phyloP scores from a whole-genome alignment of 2,888 invertebrate genomes.

The Timema podura region DNA sequence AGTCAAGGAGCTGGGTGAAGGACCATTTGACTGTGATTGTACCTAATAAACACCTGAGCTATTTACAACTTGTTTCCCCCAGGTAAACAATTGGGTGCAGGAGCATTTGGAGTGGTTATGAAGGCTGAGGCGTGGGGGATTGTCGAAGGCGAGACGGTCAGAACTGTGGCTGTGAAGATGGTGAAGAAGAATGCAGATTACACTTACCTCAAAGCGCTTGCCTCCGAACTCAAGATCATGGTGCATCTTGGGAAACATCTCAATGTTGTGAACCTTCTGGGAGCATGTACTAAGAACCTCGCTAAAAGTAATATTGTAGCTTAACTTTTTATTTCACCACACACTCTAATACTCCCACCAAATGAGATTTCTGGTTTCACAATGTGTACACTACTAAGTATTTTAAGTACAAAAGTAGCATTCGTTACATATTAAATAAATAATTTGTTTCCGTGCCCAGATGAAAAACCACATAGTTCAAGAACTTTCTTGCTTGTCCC shows the following conservation, averaged over 20 bases:
- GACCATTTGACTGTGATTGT: too few relatives aligned
- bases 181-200: slow-evolving; percentile 83
- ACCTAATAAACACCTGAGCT: too few relatives aligned
- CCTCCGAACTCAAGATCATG: slow-evolving; percentile 93
- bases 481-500: too few relatives aligned
- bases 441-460: too few relatives aligned
- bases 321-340: too few relatives aligned
- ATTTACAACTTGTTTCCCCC: slow-evolving; percentile 10
- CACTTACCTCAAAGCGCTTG: slow-evolving; percentile 79
- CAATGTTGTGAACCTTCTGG: slow-evolving; percentile 91
- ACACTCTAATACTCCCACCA: too few relatives aligned
- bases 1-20: too few relatives aligned
- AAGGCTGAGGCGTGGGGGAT: slow-evolving; percentile 82
- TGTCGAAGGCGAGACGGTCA: slow-evolving; percentile 64
- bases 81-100: slow-evolving; percentile 88
- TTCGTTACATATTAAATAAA: too few relatives aligned
- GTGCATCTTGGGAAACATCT: slow-evolving; percentile 90
- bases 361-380: too few relatives aligned
- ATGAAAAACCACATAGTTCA: too few relatives aligned
- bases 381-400: too few relatives aligned
- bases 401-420: too few relatives aligned
- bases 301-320: slow-evolving; percentile 65
- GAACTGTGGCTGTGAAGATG: slow-evolving; percentile 93
- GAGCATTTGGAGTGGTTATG: slow-evolving; percentile 92
- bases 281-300: slow-evolving; percentile 89